phyloP scores from a whole-genome alignment of 2,113 vertebrate species.

The Hyaena hyaena region DNA sequence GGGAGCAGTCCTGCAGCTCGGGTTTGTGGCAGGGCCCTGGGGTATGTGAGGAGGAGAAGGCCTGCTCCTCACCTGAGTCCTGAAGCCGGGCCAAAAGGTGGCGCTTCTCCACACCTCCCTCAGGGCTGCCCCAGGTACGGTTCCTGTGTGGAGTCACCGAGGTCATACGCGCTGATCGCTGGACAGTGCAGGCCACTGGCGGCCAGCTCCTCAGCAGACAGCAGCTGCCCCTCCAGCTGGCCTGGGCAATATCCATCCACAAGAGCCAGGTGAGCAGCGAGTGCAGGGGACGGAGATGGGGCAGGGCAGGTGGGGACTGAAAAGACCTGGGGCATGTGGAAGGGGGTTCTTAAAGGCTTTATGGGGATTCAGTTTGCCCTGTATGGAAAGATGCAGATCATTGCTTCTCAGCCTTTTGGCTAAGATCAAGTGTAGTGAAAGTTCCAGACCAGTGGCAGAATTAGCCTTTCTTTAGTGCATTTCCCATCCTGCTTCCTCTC shows the following conservation, averaged over 20 bases:
- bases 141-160: conserved; percentile 94
- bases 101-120: neutral
- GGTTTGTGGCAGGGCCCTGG: neutral
- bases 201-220: conserved; percentile 92
- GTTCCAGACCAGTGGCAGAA: neutral
- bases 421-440: neutral
- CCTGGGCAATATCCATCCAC: conserved; percentile 99
- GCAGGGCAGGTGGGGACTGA: neutral
- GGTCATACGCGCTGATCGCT: conserved; percentile 91
- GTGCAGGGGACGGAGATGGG: neutral
- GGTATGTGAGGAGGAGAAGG: neutral
- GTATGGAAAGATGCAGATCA: neutral
- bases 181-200: conserved; percentile 91
- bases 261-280: conserved; percentile 94
- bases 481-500: neutral
- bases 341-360: neutral
- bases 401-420: too few relatives aligned
- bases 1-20: neutral
- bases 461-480: neutral
- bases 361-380: neutral
- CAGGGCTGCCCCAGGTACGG: conserved; percentile 92
- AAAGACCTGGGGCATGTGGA: neutral
- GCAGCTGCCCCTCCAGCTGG: conserved; percentile 96
- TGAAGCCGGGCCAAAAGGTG: neutral
- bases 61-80: neutral